Conservation (phyloP, 2,888 invertebrate species). For the Amiota communis region DNA sequence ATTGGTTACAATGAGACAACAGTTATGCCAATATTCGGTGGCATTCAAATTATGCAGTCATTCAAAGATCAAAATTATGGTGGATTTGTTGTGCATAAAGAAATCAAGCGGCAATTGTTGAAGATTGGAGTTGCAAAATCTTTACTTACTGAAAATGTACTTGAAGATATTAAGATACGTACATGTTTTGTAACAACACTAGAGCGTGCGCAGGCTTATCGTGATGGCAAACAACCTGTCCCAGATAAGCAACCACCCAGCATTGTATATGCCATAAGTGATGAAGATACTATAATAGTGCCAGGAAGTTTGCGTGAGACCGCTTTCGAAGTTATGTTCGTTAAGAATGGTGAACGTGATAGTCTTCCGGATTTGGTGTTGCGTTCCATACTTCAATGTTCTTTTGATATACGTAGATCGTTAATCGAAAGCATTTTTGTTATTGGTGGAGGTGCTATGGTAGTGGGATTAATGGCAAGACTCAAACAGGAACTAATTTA, state of each 20-base stretch:
- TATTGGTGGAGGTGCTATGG: slow-evolving; percentile 88
- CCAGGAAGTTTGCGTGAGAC: slow-evolving; percentile 84
- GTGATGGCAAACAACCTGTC: slow-evolving; percentile 71
- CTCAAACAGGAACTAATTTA: slow-evolving; percentile 83
- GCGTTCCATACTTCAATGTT: slow-evolving; percentile 86
- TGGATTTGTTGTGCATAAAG: slow-evolving; percentile 81
- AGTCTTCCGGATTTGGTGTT: slow-evolving; percentile 89
- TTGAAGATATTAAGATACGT: slow-evolving; percentile 88
- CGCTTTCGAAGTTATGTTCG: slow-evolving; percentile 89
- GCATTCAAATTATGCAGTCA: slow-evolving; percentile 87
- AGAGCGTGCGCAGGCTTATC: slow-evolving; percentile 78
- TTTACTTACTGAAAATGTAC: slow-evolving; percentile 74
- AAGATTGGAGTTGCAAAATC: slow-evolving; percentile 71
- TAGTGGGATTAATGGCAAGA: slow-evolving; percentile 87
- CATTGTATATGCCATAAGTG: slow-evolving; percentile 80
- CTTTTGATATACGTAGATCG: slow-evolving; percentile 84
- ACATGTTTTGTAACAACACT: slow-evolving; percentile 90
- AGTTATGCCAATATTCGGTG: slow-evolving; percentile 89
- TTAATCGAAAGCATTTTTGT: slow-evolving; percentile 89
- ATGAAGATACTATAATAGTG: slow-evolving; percentile 78
- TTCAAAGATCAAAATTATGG: slow-evolving; percentile 88
- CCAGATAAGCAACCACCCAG: slow-evolving; percentile 75
- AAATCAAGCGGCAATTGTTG: slow-evolving; percentile 75
- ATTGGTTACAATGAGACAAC: slow-evolving; percentile 90
- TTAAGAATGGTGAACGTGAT: slow-evolving; percentile 86